Evolutionary conservation across 2,797 vertebrate species (phyloP).

Genomic region (Heliangelus exortis): DNA sequence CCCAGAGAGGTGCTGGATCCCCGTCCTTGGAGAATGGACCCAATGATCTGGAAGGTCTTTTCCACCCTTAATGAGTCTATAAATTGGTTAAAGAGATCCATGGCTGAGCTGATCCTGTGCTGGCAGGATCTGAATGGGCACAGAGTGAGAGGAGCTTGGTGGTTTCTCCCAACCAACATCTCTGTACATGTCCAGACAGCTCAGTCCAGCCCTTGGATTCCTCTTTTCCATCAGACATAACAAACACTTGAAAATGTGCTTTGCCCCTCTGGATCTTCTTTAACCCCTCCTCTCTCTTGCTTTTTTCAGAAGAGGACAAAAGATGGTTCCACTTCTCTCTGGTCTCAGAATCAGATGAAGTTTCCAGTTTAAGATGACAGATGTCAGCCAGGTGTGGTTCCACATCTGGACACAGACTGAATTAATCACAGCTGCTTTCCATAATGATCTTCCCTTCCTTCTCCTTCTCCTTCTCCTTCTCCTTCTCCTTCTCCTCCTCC

Average conservation of each 20-base stretch:
- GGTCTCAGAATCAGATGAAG: background rate
- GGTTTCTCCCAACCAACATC: background rate
- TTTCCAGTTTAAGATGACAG: background rate
- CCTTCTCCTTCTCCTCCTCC: too few species aligned
- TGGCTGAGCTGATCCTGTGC: background rate
- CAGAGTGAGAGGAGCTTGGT: background rate
- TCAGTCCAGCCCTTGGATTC: background rate
- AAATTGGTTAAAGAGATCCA: too few species aligned
- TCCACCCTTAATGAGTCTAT: too few species aligned
- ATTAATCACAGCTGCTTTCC: background rate
- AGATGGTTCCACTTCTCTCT: background rate
- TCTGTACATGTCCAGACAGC: background rate
- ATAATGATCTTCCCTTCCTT: background rate
- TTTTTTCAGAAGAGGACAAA: background rate
- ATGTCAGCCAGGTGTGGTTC: fast-evolving
- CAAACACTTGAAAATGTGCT: background rate
- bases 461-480: too few species aligned
- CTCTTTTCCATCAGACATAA: background rate
- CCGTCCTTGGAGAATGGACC: background rate
- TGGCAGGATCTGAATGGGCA: background rate
- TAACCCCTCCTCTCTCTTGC: background rate
- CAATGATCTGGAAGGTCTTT: too few species aligned
- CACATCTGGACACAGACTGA: background rate
- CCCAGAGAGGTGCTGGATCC: background rate
- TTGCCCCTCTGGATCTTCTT: background rate